A percentile compares a stretch with the other conserved stretches of the same genome.
phyloP scores from a whole-genome alignment of 2,113 vertebrate species.

The Pterophyllum scalare region DNA sequence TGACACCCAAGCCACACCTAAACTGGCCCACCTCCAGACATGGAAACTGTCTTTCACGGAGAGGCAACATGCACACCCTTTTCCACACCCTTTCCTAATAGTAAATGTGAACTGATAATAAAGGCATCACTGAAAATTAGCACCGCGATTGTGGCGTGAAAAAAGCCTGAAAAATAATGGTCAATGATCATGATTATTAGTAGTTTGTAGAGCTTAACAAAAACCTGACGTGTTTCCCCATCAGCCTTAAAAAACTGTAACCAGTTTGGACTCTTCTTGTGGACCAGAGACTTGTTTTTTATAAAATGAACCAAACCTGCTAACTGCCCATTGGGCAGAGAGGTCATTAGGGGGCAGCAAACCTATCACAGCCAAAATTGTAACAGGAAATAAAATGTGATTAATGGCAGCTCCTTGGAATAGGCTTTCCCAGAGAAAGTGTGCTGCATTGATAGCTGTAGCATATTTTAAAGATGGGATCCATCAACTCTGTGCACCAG shows the following conservation, averaged over 20 bases:
- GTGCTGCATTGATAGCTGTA: not conserved
- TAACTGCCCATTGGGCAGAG: not conserved
- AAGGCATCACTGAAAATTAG: not conserved
- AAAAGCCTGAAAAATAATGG: not conserved
- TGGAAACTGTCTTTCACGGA: not conserved
- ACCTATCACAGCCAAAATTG: no score
- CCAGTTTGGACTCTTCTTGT: not conserved
- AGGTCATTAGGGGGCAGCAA: no score
- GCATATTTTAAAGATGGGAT: not conserved
- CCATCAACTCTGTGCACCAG: not conserved
- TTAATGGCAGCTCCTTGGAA: not conserved
- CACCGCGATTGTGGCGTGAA: no score
- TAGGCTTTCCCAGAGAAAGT: not conserved
- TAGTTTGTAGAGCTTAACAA: not conserved
- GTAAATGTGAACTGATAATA: not conserved
- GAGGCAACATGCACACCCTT: not conserved
- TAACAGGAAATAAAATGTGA: no score
- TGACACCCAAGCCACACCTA: constrained; percentile 28
- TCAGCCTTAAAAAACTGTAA: not conserved
- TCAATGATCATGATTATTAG: not conserved
- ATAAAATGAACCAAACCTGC: not conserved
- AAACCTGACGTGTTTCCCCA: not conserved
- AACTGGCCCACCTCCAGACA: not conserved
- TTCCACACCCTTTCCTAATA: not conserved
- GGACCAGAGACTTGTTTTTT: not conserved